Evolutionary conservation across 2,113 vertebrate species (phyloP).

Genomic region (Boulengeromyrus knoepffleri): DNA sequence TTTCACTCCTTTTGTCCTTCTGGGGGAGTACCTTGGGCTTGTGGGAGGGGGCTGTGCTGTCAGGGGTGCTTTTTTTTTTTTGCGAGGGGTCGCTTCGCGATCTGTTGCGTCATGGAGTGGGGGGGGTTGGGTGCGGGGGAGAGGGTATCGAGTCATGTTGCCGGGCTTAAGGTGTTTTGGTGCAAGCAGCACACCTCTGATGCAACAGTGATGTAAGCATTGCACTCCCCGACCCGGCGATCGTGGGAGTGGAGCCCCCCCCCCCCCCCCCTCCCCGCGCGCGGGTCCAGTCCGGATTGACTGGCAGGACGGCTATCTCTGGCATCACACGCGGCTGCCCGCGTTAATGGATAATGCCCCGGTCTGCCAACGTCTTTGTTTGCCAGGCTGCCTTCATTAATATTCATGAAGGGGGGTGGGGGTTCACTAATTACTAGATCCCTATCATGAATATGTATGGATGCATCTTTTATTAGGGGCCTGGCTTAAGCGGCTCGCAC

Average conservation of each 20-base stretch:
- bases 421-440: slow-evolving; percentile 71
- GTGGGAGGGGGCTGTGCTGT: not conserved
- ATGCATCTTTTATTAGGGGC: slow-evolving; percentile 67
- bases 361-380: slow-evolving; percentile 65
- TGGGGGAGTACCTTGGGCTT: no score
- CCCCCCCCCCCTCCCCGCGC: slow-evolving; percentile 16
- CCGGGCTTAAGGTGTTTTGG: slow-evolving; percentile 21
- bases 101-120: not conserved
- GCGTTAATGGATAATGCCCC: slow-evolving; percentile 69
- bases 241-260: slow-evolving; percentile 22
- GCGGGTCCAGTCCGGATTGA: slow-evolving; percentile 29
- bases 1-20: not conserved
- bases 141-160: not conserved
- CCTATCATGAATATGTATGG: slow-evolving; percentile 76
- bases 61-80: not conserved
- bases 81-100: not conserved
- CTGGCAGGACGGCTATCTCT: slow-evolving; percentile 57
- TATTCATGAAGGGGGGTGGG: slow-evolving; percentile 63
- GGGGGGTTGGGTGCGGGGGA: no score
- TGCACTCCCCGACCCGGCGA: slow-evolving; percentile 52
- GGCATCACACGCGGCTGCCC: slow-evolving; percentile 62
- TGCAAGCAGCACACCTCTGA: slow-evolving; percentile 19
- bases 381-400: slow-evolving; percentile 60
- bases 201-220: slow-evolving; percentile 35
- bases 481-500: slow-evolving; percentile 63